Conservation (phyloP, 2,797 vertebrate species). For the Sus cebifrons region DNA sequence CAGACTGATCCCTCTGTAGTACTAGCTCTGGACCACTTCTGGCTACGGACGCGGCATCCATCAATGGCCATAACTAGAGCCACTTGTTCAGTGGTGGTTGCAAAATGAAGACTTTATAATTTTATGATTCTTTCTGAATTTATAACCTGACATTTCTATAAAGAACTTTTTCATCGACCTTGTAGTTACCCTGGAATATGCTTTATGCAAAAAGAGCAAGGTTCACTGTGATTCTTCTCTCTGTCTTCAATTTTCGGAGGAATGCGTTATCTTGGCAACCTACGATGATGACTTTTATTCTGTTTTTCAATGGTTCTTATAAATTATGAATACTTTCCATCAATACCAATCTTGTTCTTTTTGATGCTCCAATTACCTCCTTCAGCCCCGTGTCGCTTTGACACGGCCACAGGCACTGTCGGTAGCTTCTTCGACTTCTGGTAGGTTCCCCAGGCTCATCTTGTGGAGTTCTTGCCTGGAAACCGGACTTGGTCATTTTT, state of each 20-base stretch:
- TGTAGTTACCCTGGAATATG: neutral
- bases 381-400: accelerated
- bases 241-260: neutral
- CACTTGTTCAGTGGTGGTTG: accelerated
- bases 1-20: accelerated
- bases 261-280: neutral
- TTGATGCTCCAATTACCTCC: neutral
- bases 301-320: neutral
- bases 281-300: accelerated
- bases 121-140: neutral
- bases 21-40: accelerated
- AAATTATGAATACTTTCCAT: neutral
- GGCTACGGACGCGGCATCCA: accelerated
- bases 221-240: neutral
- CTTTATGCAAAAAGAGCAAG: neutral
- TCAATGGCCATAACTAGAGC: accelerated
- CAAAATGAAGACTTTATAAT: neutral
- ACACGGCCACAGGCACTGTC: accelerated
- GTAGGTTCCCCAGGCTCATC: accelerated
- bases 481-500: neutral
- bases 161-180: neutral
- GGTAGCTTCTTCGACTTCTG: accelerated
- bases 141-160: neutral
- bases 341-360: accelerated
- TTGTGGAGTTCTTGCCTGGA: accelerated